These are phyloP conservation scores for Luperina testacea DNA, from an alignment of 2,888 invertebrate species.

Conservation along the genomic window DNA sequence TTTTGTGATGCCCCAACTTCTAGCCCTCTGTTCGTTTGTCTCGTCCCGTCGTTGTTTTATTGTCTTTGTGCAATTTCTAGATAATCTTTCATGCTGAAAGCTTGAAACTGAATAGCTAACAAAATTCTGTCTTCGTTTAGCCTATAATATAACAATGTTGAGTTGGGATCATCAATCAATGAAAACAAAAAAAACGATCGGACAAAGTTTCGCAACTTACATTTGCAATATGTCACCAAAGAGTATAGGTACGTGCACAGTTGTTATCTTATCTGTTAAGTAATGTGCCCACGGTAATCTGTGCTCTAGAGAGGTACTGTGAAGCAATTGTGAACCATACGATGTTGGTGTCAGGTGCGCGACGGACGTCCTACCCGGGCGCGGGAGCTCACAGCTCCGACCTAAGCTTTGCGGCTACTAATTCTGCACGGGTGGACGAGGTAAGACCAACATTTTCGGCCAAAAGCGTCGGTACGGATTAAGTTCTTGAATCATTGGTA, in stretches of 20 bases:
- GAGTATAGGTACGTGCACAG: slow-evolving; percentile 62
- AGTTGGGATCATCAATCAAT: slow-evolving; percentile 60
- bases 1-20: neutral
- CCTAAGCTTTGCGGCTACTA: slow-evolving; percentile 56
- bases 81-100: slow-evolving; percentile 12
- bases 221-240: slow-evolving; percentile 75
- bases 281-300: slow-evolving; percentile 75
- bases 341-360: slow-evolving; percentile 85
- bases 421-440: slow-evolving; percentile 71
- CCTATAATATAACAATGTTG: too few relatives aligned
- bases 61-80: neutral
- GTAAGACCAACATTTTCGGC: slow-evolving; percentile 67
- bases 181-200: slow-evolving; percentile 44
- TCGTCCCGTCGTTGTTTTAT: neutral
- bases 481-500: neutral
- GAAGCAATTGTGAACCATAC: slow-evolving; percentile 74
- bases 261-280: slow-evolving; percentile 85
- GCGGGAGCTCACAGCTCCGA: slow-evolving; percentile 69
- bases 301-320: slow-evolving; percentile 70
- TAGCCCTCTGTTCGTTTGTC: neutral
- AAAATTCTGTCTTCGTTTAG: neutral
- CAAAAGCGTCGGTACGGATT: slow-evolving; percentile 1
- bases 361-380: slow-evolving; percentile 78
- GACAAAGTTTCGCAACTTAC: slow-evolving; percentile 65
- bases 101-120: neutral